Conservation (phyloP, 1,140 invertebrate genomes). For the Trachymyrmex cornetzi region DNA sequence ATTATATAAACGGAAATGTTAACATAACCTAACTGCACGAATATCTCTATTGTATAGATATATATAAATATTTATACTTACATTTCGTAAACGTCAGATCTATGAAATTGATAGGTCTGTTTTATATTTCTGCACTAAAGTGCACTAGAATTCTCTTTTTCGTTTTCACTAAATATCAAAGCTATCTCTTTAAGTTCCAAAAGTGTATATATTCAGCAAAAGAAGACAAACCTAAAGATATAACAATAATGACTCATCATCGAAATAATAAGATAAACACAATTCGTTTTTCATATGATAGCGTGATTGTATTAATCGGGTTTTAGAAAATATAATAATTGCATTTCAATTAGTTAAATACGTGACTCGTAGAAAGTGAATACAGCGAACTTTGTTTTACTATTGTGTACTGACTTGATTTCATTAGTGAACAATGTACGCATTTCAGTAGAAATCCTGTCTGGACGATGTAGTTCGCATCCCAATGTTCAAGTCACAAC, state of each 20-base stretch:
- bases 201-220: too few relatives aligned
- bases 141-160: too few relatives aligned
- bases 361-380: not conserved
- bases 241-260: not conserved
- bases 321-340: conserved; percentile 2
- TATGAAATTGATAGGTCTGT: conserved; percentile 13
- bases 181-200: too few relatives aligned
- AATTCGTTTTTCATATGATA: conserved; percentile 22
- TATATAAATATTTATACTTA: not conserved
- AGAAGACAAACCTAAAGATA: too few relatives aligned
- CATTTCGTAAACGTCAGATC: conserved; percentile 4
- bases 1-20: not conserved
- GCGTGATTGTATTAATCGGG: conserved; percentile 10
- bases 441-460: not conserved
- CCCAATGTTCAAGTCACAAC: not conserved
- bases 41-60: not conserved
- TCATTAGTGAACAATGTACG: not conserved
- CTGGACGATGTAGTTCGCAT: not conserved
- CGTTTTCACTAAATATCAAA: too few relatives aligned
- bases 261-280: conserved; percentile 10
- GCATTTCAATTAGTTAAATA: conserved; percentile 33
- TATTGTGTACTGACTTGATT: not conserved
- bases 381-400: not conserved
- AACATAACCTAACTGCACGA: not conserved
- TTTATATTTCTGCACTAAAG: too few relatives aligned